Conservation (phyloP, 2,888 invertebrate genomes). For the Ethmia dodecea region DNA sequence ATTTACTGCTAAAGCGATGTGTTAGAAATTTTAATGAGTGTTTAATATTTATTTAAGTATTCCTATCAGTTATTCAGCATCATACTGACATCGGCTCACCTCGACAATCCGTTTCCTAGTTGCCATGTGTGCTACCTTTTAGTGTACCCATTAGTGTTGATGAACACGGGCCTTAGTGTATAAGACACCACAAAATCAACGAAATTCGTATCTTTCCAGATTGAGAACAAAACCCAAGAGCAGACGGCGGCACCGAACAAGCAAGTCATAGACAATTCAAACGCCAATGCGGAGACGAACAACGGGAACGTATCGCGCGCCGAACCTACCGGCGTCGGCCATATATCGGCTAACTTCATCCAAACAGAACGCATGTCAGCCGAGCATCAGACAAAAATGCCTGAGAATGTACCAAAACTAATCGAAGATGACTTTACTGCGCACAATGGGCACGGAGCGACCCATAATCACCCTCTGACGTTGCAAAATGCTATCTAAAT, state of each 20-base stretch:
- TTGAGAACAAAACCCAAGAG: constrained; percentile 49
- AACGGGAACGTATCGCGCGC: constrained; percentile 43
- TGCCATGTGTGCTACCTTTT: too few species aligned
- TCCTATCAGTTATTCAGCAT: too few species aligned
- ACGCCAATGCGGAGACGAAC: constrained; percentile 36
- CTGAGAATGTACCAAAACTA: constrained; percentile 31
- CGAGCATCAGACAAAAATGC: constrained; percentile 37
- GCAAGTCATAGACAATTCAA: constrained; percentile 34
- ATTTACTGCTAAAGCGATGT: too few species aligned
- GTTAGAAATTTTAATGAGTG: too few species aligned
- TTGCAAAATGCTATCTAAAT: constrained; percentile 64
- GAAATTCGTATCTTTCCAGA: too few species aligned
- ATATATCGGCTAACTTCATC: constrained; percentile 58
- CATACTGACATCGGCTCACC: too few species aligned
- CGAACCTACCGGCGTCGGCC: constrained; percentile 31
- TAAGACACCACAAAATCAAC: too few species aligned
- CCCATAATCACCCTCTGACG: constrained; percentile 53
- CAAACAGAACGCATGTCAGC: constrained; percentile 49
- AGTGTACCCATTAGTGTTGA: too few species aligned
- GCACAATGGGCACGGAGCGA: constrained; percentile 60
- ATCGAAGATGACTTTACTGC: constrained; percentile 60
- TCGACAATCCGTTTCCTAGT: too few species aligned
- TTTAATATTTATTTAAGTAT: too few species aligned
- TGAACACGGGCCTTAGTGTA: too few species aligned
- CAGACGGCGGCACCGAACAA: constrained; percentile 27